Conservation (phyloP, 2,888 invertebrate genomes). For the Nemurella pictetii region DNA sequence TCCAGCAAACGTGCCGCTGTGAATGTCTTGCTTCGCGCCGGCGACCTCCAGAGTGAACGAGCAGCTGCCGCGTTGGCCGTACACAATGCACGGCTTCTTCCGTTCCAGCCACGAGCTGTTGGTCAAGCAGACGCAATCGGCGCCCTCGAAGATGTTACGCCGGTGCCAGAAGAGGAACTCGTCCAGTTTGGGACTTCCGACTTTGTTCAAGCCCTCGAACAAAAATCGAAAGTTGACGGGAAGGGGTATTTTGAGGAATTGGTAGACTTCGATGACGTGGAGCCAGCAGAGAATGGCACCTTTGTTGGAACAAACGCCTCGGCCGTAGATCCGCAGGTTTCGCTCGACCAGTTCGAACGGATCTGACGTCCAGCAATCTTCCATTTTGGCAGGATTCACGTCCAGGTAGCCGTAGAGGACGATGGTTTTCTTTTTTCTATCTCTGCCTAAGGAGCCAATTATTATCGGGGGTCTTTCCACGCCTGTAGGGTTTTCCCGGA, state of each 20-base stretch:
- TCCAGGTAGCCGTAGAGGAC: conserved; percentile 18
- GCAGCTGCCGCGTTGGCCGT: conserved; percentile 7
- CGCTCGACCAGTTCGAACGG: not conserved
- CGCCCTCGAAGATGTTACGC: not conserved
- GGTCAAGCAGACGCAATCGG: not conserved
- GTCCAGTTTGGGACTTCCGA: not conserved
- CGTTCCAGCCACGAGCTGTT: conserved; percentile 13
- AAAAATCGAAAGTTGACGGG: conserved; percentile 3
- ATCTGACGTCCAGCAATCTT: conserved; percentile 6
- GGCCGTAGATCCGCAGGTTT: not conserved
- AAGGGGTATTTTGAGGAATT: not conserved
- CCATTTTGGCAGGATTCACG: not conserved
- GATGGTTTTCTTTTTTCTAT: conserved; percentile 13
- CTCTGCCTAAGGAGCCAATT: not conserved
- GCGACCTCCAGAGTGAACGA: not conserved
- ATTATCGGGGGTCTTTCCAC: not conserved
- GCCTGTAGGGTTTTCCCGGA: not conserved
- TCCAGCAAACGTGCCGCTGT: conserved; percentile 15
- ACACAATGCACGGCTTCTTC: conserved; percentile 20
- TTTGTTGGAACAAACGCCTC: not conserved
- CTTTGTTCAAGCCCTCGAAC: conserved; percentile 7
- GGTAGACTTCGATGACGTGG: conserved; percentile 14
- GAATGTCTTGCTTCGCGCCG: not conserved
- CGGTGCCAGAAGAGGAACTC: not conserved
- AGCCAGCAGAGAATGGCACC: not conserved